Evolutionary conservation across 2,113 vertebrate species (phyloP).

Genomic region (Muntiacus muntjak): DNA sequence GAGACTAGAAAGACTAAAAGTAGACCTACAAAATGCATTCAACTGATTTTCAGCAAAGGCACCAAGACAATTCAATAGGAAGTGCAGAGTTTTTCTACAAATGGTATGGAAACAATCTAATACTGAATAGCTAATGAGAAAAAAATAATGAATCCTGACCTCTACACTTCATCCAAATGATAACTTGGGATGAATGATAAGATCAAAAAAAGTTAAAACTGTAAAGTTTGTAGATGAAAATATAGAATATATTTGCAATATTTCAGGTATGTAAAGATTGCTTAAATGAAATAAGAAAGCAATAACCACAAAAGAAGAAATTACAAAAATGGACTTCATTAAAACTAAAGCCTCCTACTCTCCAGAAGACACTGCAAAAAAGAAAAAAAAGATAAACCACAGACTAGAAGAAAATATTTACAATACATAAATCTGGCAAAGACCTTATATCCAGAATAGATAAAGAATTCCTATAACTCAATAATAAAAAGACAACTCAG

Average conservation of each 20-base stretch:
- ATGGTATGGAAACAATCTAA: neutral
- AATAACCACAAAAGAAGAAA: neutral
- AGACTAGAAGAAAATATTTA: neutral
- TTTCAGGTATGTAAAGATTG: neutral
- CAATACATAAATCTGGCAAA: neutral
- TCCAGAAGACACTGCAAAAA: neutral
- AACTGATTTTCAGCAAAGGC: neutral
- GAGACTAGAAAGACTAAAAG: neutral
- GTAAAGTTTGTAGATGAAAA: neutral
- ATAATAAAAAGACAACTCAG: neutral
- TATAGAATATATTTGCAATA: neutral
- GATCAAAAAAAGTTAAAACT: neutral
- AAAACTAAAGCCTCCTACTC: neutral
- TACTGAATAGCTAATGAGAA: neutral
- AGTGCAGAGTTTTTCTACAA: neutral
- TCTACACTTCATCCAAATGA: neutral
- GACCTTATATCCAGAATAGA: neutral
- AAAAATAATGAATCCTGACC: neutral
- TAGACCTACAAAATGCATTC: neutral
- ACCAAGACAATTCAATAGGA: neutral
- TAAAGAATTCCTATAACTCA: neutral
- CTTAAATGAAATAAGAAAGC: neutral
- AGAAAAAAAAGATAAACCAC: neutral
- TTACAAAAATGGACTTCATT: neutral
- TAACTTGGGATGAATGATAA: neutral